phyloP scores from a whole-genome alignment of 2,888 invertebrate genomes.

The Teinopalpus imperialis region DNA sequence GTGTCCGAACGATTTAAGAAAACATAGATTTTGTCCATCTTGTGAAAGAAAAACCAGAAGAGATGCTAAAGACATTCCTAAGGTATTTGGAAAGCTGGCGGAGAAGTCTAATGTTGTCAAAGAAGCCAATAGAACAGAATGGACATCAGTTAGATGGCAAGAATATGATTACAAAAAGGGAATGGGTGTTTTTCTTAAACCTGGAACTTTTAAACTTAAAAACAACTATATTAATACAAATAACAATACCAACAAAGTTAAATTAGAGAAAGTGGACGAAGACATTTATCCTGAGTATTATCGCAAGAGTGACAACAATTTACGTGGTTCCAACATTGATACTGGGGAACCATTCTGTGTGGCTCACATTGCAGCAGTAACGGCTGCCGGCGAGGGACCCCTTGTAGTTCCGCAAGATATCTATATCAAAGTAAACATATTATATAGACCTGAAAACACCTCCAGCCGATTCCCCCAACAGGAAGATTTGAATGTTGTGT shows the following conservation, averaged over 20 bases:
- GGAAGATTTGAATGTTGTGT: slow-evolving; percentile 87
- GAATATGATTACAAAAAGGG: slow-evolving; percentile 85
- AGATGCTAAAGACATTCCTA: slow-evolving; percentile 68
- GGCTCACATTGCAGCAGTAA: slow-evolving; percentile 85
- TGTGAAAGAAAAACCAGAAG: slow-evolving; percentile 76
- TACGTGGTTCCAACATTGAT: slow-evolving; percentile 87
- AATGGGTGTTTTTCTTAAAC: slow-evolving; percentile 85
- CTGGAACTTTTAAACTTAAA: slow-evolving; percentile 83
- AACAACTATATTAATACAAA: slow-evolving; percentile 43
- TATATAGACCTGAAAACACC: slow-evolving; percentile 90
- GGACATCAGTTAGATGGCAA: slow-evolving; percentile 80
- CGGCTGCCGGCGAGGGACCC: slow-evolving; percentile 73
- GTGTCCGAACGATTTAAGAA: slow-evolving; percentile 67
- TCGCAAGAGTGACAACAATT: slow-evolving; percentile 85
- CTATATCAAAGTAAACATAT: slow-evolving; percentile 84
- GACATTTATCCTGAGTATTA: slow-evolving; percentile 91
- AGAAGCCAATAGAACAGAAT: slow-evolving; percentile 64
- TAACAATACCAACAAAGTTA: slow-evolving; percentile 44
- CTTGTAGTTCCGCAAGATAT: slow-evolving; percentile 82
- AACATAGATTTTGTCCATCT: slow-evolving; percentile 79
- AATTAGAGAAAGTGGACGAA: slow-evolving; percentile 84
- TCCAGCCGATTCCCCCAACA: slow-evolving; percentile 82
- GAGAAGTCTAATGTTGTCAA: slow-evolving; percentile 57
- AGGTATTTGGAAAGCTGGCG: slow-evolving; percentile 64
- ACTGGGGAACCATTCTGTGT: slow-evolving; percentile 90